Conservation (phyloP, 2,797 vertebrate genomes). For the Chrosomus eos region DNA sequence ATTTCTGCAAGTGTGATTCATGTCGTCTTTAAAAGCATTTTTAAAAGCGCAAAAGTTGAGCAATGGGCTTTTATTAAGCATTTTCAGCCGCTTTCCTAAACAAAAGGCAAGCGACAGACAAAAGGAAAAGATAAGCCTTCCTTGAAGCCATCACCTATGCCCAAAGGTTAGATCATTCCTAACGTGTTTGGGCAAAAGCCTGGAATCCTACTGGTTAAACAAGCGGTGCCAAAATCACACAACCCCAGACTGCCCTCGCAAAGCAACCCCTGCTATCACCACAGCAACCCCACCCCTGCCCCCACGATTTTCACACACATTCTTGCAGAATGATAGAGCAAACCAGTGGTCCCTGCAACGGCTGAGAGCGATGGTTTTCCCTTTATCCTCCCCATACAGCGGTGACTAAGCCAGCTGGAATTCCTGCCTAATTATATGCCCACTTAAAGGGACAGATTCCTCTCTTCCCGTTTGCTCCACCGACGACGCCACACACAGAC, state of each 20-base stretch:
- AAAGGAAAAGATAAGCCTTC: conserved; percentile 46
- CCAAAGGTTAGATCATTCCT: conserved; percentile 41
- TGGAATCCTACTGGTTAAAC: conserved; percentile 55
- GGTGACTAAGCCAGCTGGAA: conserved; percentile 83
- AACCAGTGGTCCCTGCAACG: conserved; percentile 70
- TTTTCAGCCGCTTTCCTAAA: conserved; percentile 7
- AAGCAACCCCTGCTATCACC: conserved; percentile 29
- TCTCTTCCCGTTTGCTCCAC: conserved; percentile 33
- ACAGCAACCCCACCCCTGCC: conserved; percentile 34
- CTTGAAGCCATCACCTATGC: conserved; percentile 46
- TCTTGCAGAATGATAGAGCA: conserved; percentile 82
- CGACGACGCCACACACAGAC: conserved; percentile 26
- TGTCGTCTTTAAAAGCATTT: background rate
- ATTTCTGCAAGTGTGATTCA: background rate
- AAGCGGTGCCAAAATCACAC: conserved; percentile 53
- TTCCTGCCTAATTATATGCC: conserved; percentile 78
- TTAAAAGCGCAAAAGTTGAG: background rate
- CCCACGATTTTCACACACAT: conserved; percentile 56
- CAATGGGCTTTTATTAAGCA: background rate
- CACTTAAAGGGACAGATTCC: conserved; percentile 77
- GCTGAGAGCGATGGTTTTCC: conserved; percentile 74
- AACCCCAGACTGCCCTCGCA: conserved; percentile 22
- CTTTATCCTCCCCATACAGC: conserved; percentile 73
- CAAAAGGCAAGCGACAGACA: conserved; percentile 28
- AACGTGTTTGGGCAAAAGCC: conserved; percentile 55